These are phyloP conservation scores for Aramus guarauna DNA, from an alignment of 2,113 vertebrate genomes.

Conservation along the genomic window DNA sequence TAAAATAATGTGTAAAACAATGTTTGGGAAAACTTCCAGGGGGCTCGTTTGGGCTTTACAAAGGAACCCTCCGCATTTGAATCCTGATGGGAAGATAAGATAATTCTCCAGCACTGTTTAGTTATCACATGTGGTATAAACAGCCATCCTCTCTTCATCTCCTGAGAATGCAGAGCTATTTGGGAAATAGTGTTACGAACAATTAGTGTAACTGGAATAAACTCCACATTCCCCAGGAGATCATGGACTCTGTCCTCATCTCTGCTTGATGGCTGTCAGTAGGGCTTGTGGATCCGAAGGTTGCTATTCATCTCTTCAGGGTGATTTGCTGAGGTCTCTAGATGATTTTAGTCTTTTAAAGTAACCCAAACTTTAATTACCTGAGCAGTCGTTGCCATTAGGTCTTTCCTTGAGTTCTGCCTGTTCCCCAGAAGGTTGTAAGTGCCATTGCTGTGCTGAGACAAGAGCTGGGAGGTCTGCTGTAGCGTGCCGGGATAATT, in stretches of 20 bases:
- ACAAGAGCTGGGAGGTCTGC: not conserved
- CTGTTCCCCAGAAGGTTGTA: not conserved
- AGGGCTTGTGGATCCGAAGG: not conserved
- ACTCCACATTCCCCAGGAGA: slow-evolving; percentile 23
- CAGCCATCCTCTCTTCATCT: slow-evolving; percentile 37
- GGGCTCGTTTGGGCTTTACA: slow-evolving; percentile 35
- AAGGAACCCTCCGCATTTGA: not conserved
- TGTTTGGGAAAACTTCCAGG: slow-evolving; percentile 62
- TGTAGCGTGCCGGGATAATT: not conserved
- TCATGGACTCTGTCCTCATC: not conserved
- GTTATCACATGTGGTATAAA: not conserved
- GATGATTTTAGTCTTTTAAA: slow-evolving; percentile 6
- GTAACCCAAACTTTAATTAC: not conserved
- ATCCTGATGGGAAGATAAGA: slow-evolving; percentile 57
- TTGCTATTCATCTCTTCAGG: not conserved
- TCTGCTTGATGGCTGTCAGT: not conserved
- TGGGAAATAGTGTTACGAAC: not conserved
- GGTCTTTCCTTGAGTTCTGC: not conserved
- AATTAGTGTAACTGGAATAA: not conserved
- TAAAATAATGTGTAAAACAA: slow-evolving; percentile 55
- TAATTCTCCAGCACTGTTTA: slow-evolving; percentile 43
- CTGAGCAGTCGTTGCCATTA: not conserved
- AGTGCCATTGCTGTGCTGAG: not conserved
- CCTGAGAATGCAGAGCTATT: not conserved
- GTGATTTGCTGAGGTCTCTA: not conserved